A percentile compares a stretch with the other conserved stretches of the same genome.
Evolutionary conservation across 2,888 invertebrate genomes (phyloP).

Genomic region (Orthonevra nobilis): DNA sequence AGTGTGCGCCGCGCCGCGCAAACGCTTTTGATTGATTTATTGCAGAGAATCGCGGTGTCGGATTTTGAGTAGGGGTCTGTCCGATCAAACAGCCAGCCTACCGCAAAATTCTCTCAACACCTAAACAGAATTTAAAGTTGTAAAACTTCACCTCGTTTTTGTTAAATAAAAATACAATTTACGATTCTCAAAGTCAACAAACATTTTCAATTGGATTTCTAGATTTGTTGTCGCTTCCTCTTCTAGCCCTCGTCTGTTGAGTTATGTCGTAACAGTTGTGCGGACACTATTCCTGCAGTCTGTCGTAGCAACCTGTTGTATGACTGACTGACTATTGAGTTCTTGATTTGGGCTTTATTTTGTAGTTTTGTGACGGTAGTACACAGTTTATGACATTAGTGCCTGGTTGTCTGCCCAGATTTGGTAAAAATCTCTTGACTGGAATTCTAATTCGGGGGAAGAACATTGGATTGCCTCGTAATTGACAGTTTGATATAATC

Average conservation of each 20-base stretch:
- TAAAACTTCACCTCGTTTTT: background rate
- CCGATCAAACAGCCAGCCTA: constrained; percentile 33
- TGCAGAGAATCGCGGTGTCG: constrained; percentile 50
- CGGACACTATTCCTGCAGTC: constrained; percentile 18
- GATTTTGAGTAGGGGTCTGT: constrained; percentile 58
- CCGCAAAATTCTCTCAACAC: constrained; percentile 49
- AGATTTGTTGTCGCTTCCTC: constrained; percentile 35
- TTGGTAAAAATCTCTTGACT: constrained; percentile 69
- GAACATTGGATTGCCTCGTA: constrained; percentile 65
- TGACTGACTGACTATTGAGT: constrained; percentile 57
- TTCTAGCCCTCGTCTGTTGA: constrained; percentile 48
- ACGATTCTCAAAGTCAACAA: constrained; percentile 46
- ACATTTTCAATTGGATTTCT: constrained; percentile 21
- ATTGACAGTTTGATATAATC: constrained; percentile 68
- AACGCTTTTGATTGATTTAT: constrained; percentile 52
- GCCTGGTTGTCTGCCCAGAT: constrained; percentile 49
- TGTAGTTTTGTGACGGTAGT: background rate
- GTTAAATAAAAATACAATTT: constrained; percentile 19
- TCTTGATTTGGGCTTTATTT: background rate
- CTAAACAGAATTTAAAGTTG: constrained; percentile 12
- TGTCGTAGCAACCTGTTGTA: constrained; percentile 51
- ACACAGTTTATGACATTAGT: constrained; percentile 48
- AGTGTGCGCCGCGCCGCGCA: constrained; percentile 6
- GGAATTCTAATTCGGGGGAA: constrained; percentile 70
- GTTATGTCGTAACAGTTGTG: constrained; percentile 52